A percentile compares a stretch with the other conserved stretches of the same genome.
Evolutionary conservation across 2,797 vertebrate genomes (phyloP).

Genomic region (Scarus forsteni): DNA sequence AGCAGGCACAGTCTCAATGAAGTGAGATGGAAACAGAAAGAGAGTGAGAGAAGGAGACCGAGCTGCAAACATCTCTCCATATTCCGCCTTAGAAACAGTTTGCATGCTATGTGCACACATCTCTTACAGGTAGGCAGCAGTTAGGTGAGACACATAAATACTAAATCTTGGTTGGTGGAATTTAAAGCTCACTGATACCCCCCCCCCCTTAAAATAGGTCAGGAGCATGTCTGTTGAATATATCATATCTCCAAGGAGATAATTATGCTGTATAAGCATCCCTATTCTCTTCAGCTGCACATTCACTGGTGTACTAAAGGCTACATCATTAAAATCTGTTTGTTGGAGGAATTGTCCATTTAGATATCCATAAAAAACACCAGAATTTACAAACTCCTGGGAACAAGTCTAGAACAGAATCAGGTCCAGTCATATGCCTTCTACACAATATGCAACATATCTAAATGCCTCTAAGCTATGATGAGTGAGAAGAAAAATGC

Average conservation of each 20-base stretch:
- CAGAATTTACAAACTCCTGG: background rate
- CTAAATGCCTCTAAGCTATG: too few relatives aligned
- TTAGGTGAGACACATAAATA: slow-evolving; percentile 1
- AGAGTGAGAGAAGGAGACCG: background rate
- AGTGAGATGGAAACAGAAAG: slow-evolving; percentile 1
- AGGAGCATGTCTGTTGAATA: slow-evolving; percentile 14
- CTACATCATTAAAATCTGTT: slow-evolving; percentile 9
- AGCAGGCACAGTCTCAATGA: slow-evolving; percentile 1
- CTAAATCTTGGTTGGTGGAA: background rate
- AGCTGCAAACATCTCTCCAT: background rate
- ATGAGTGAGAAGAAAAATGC: background rate
- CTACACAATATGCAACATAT: background rate
- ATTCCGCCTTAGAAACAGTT: background rate
- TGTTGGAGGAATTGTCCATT: background rate
- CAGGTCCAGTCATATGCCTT: background rate
- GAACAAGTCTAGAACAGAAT: background rate
- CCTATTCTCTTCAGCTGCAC: background rate
- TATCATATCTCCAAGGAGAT: slow-evolving; percentile 34
- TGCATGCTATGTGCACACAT: background rate
- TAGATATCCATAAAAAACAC: background rate
- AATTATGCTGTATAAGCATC: slow-evolving; percentile 26
- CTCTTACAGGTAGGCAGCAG: background rate
- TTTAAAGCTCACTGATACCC: slow-evolving; percentile 1
- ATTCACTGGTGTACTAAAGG: slow-evolving; percentile 6
- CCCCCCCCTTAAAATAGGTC: slow-evolving; percentile 25